phyloP scores from a whole-genome alignment of 1,140 invertebrate genomes.

The Monochamus saltuarius region DNA sequence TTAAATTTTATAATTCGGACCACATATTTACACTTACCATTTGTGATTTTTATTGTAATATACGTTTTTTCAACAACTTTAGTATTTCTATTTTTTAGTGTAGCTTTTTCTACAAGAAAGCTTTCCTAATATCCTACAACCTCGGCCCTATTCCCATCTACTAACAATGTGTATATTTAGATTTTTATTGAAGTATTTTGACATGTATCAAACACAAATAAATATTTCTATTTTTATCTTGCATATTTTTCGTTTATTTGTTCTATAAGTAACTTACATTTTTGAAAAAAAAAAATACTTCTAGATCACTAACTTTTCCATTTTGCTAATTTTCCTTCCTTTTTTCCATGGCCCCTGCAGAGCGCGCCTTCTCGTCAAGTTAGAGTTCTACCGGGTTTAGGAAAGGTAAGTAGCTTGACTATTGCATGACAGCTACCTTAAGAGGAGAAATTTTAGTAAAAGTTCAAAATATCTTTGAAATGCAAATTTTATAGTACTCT shows the following conservation, averaged over 20 bases:
- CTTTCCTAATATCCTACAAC: not conserved
- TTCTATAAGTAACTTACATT: constrained; percentile 7
- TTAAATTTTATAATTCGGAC: no score
- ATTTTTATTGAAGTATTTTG: constrained; percentile 6
- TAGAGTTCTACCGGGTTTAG: constrained; percentile 48
- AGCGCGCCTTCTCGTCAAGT: constrained; percentile 48
- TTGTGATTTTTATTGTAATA: no score
- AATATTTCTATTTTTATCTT: not conserved
- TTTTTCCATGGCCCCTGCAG: constrained; percentile 34
- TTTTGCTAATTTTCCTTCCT: constrained; percentile 23
- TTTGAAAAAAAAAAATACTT: not conserved
- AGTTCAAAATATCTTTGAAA: no score
- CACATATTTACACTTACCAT: no score
- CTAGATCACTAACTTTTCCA: constrained; percentile 18
- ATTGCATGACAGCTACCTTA: no score
- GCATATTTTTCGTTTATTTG: constrained; percentile 14
- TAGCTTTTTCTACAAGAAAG: not conserved
- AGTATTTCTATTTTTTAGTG: no score
- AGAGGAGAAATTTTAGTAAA: no score
- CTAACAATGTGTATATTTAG: constrained; percentile 30
- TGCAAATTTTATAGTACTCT: no score
- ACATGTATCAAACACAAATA: no score
- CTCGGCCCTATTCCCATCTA: constrained; percentile 12
- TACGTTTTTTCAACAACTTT: no score
- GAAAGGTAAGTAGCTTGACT: constrained; percentile 45